These are phyloP conservation scores for Scaptodrosophila latifasciaeformis DNA, from an alignment of 2,888 invertebrate genomes.

Conservation along the genomic window DNA sequence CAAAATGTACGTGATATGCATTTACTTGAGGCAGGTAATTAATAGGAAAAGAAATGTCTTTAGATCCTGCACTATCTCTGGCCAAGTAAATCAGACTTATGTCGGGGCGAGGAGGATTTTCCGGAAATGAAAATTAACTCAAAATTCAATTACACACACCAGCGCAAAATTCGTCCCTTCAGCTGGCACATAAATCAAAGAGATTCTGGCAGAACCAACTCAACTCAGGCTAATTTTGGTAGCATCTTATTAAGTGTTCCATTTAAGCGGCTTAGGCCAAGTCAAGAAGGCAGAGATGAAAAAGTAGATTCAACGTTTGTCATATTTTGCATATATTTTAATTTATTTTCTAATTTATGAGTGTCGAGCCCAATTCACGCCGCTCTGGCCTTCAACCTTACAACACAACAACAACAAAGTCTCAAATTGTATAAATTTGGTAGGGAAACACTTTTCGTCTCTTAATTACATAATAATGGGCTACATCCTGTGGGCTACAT, in stretches of 20 bases:
- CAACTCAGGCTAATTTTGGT: constrained; percentile 40
- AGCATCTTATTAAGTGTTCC: constrained; percentile 53
- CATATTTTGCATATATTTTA: constrained; percentile 59
- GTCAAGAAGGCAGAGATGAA: constrained; percentile 22
- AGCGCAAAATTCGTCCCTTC: too few species aligned
- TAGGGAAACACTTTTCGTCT: constrained; percentile 12
- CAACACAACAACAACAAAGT: constrained; percentile 2
- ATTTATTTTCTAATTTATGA: constrained; percentile 62
- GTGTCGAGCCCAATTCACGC: neutral
- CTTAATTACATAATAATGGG: constrained; percentile 49
- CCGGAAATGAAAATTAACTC: constrained; percentile 59
- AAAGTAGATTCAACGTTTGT: too few species aligned
- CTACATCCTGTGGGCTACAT: constrained; percentile 31
- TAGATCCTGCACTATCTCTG: too few species aligned
- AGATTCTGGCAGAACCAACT: constrained; percentile 9
- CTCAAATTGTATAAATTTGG: neutral
- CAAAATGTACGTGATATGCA: constrained; percentile 55
- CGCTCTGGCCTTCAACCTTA: neutral
- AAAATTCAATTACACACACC: constrained; percentile 65
- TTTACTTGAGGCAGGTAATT: constrained; percentile 43
- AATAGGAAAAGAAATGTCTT: too few species aligned
- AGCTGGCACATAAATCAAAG: constrained; percentile 60
- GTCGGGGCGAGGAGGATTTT: constrained; percentile 26
- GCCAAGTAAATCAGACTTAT: constrained; percentile 67
- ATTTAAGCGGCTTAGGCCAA: constrained; percentile 58